Conservation (phyloP, 2,113 vertebrate genomes). For the Aleadryas rufinucha region DNA sequence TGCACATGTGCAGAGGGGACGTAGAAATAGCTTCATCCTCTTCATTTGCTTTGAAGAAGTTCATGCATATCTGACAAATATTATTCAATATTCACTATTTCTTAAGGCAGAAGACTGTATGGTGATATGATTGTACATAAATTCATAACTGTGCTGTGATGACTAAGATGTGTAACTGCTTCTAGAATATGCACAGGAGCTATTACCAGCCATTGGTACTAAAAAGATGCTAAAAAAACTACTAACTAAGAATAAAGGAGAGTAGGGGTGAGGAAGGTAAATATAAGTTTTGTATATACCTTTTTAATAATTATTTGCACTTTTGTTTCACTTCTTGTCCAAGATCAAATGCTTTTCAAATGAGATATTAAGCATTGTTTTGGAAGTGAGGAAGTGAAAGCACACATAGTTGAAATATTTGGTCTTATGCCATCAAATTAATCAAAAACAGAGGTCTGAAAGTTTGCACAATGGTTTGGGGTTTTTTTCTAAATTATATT, state of each 20-base stretch:
- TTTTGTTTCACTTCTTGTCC: background rate
- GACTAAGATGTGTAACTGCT: background rate
- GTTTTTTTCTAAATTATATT: background rate
- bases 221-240: background rate
- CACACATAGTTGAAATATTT: background rate
- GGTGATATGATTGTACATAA: background rate
- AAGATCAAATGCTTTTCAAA: background rate
- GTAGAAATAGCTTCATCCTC: background rate
- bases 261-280: background rate
- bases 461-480: background rate
- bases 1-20: accelerated
- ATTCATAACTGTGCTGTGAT: background rate
- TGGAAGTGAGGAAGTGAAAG: background rate
- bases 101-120: background rate
- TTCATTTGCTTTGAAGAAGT: background rate
- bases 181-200: background rate
- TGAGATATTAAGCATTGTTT: background rate
- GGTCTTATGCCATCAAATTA: background rate
- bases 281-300: background rate
- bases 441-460: background rate
- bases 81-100: background rate
- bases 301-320: background rate
- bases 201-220: background rate
- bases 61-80: background rate
- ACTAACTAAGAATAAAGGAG: background rate